These are phyloP conservation scores for Dolichoris vasculosae DNA, from an alignment of 1,140 invertebrate genomes.

Conservation along the genomic window DNA sequence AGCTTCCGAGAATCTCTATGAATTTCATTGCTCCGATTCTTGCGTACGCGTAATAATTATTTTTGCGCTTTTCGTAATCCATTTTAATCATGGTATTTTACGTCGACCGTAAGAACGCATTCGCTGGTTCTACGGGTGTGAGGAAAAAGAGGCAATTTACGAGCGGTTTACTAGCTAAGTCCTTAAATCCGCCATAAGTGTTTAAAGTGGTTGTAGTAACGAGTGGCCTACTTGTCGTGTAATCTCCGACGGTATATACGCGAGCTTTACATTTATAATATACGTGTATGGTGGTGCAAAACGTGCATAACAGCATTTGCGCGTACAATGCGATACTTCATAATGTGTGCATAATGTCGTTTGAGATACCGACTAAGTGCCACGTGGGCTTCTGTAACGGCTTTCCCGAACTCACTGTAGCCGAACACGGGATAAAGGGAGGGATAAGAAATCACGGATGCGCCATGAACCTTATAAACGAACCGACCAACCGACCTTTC, in stretches of 20 bases:
- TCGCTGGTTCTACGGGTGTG: not conserved
- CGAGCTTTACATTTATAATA: conserved; percentile 45
- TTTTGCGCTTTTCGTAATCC: conserved; percentile 21
- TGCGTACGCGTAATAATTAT: no score
- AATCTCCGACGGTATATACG: conserved; percentile 29
- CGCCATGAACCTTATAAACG: not conserved
- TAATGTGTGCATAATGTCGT: conserved; percentile 37
- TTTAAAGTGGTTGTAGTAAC: conserved; percentile 46
- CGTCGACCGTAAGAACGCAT: not conserved
- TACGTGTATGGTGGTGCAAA: conserved; percentile 12
- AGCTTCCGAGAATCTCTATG: not conserved
- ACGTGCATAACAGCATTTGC: conserved; percentile 33
- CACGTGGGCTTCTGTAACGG: not conserved
- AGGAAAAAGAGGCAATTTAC: conserved; percentile 38
- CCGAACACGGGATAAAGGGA: not conserved
- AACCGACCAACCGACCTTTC: no score
- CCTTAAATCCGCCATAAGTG: conserved; percentile 48
- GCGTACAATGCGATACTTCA: conserved; percentile 36
- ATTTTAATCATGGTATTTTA: conserved; percentile 22
- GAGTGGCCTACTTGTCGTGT: conserved; percentile 49
- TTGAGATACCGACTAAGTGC: conserved; percentile 15
- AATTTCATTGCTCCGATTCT: not conserved
- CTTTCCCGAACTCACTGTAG: not conserved
- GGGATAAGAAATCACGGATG: not conserved
- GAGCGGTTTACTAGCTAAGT: conserved; percentile 46